These are phyloP conservation scores for Aphelenchoides besseyi DNA, from an alignment of 1,140 invertebrate genomes.

Conservation along the genomic window DNA sequence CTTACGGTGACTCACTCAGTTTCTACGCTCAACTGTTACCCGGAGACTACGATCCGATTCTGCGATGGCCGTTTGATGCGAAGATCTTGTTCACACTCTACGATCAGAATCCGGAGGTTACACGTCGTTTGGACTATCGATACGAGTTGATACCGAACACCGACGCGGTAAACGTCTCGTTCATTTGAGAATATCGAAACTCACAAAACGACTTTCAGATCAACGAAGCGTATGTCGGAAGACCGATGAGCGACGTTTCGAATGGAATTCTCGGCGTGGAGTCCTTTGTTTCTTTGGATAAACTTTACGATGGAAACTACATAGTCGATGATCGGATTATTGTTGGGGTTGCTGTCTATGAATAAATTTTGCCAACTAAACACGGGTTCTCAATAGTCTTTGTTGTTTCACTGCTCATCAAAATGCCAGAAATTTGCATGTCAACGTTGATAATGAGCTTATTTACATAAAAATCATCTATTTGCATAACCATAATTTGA, in stretches of 20 bases:
- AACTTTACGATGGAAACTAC: too few relatives aligned
- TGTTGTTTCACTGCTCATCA: too few relatives aligned
- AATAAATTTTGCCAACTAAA: too few relatives aligned
- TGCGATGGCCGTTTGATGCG: constrained; percentile 88
- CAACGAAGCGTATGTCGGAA: background rate
- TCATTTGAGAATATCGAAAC: background rate
- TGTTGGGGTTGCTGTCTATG: too few relatives aligned
- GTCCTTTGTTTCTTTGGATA: background rate
- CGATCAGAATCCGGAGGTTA: constrained; percentile 72
- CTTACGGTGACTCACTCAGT: constrained; percentile 82
- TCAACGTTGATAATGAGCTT: too few relatives aligned
- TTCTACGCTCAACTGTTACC: constrained; percentile 89
- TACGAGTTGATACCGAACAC: background rate
- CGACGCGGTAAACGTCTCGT: background rate
- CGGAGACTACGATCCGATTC: constrained; percentile 84
- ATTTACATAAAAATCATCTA: too few relatives aligned
- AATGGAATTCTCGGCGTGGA: background rate
- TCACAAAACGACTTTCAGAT: background rate
- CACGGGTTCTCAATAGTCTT: too few relatives aligned
- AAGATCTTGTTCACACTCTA: constrained; percentile 87
- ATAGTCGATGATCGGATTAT: too few relatives aligned
- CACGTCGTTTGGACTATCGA: background rate
- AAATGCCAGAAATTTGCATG: too few relatives aligned
- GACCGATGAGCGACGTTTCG: background rate
- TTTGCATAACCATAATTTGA: too few relatives aligned